Conservation (phyloP, 2,797 vertebrate genomes). For the Sphaeramia orbicularis region DNA sequence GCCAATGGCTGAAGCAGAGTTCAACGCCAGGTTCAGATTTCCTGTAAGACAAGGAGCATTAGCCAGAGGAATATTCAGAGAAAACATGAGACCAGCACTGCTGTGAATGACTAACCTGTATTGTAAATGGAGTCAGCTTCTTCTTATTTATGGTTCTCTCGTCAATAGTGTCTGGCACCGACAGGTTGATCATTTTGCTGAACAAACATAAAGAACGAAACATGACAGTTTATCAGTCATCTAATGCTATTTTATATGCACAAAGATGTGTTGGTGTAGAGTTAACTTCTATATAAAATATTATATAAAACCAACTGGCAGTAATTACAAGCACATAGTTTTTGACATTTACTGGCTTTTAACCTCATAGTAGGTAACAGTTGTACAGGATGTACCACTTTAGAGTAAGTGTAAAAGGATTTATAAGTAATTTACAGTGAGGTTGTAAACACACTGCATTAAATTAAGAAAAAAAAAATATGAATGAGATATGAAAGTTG, state of each 20-base stretch:
- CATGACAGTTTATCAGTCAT: slow-evolving; percentile 1
- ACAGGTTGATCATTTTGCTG: slow-evolving; percentile 99
- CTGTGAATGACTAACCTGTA: slow-evolving; percentile 85
- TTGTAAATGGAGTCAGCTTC: slow-evolving; percentile 94
- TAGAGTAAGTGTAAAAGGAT: too few species aligned
- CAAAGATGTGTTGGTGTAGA: too few species aligned
- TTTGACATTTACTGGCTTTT: too few species aligned
- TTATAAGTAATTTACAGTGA: too few species aligned
- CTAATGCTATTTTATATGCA: neutral
- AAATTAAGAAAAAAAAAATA: too few species aligned
- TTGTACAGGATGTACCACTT: too few species aligned
- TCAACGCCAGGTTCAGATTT: slow-evolving; percentile 98
- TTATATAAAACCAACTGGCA: too few species aligned
- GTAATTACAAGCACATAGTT: too few species aligned
- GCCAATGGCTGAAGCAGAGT: slow-evolving; percentile 97
- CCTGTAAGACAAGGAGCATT: slow-evolving; percentile 78
- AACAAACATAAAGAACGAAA: slow-evolving; percentile 11
- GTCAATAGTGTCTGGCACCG: slow-evolving; percentile 97
- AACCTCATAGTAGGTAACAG: too few species aligned
- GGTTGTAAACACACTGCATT: too few species aligned
- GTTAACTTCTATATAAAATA: too few species aligned
- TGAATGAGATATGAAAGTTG: too few species aligned
- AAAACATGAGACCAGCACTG: neutral
- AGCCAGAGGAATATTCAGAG: neutral
- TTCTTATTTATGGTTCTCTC: slow-evolving; percentile 99